Conservation (phyloP, 2,113 vertebrate species). For the Astur gentilis region DNA sequence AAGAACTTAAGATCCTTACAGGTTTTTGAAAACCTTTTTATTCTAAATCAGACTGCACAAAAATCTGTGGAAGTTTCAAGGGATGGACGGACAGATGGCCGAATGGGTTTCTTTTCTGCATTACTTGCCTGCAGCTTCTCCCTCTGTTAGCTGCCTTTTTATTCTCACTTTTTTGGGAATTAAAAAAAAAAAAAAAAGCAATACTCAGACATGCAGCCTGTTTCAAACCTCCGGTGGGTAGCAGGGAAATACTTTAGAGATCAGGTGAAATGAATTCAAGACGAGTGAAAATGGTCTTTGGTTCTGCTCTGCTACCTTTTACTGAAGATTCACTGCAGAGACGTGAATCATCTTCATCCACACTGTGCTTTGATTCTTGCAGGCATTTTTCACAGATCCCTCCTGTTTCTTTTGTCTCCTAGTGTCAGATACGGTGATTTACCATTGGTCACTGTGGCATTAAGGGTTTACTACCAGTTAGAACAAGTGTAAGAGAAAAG, state of each 20-base stretch:
- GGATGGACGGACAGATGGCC: neutral
- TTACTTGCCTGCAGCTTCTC: neutral
- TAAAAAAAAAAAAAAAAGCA: neutral
- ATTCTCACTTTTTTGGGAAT: neutral
- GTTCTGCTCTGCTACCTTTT: slow-evolving; percentile 64
- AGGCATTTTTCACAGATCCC: slow-evolving; percentile 48
- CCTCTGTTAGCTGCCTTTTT: neutral
- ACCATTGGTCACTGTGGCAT: neutral
- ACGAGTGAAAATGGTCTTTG: slow-evolving; percentile 53
- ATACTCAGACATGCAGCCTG: neutral
- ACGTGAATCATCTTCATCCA: slow-evolving; percentile 29
- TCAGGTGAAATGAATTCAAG: slow-evolving; percentile 60
- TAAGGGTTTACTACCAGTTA: neutral
- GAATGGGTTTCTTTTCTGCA: neutral
- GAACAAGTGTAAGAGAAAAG: neutral
- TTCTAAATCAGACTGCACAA: neutral
- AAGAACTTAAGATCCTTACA: neutral
- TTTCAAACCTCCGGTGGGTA: slow-evolving; percentile 19
- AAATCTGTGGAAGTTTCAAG: neutral
- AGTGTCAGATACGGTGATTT: neutral
- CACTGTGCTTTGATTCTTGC: neutral
- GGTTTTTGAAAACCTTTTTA: neutral
- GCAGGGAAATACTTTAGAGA: slow-evolving; percentile 27
- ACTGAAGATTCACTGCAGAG: slow-evolving; percentile 55
- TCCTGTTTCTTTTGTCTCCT: slow-evolving; percentile 27